phyloP scores from a whole-genome alignment of 2,797 vertebrate species.

The Gobionotothen gibberifrons region DNA sequence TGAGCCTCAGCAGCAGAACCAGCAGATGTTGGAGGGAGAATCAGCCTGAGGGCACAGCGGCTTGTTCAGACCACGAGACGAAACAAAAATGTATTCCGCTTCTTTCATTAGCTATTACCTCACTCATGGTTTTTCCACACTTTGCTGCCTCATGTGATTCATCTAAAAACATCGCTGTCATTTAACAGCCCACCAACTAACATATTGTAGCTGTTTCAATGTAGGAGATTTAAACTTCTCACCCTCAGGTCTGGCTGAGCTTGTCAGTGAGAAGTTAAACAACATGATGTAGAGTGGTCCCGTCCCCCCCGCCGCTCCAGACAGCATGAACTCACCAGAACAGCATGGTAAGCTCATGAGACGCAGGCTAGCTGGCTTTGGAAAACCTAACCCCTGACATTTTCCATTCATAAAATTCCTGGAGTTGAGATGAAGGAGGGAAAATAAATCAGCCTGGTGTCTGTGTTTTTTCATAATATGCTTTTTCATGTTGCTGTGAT shows the following conservation, averaged over 20 bases:
- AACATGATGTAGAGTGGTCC: slow-evolving; percentile 34
- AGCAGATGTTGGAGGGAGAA: slow-evolving; percentile 33
- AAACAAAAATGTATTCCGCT: slow-evolving; percentile 17
- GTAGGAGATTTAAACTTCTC: not conserved
- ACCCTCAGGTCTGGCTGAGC: not conserved
- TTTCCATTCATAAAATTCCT: slow-evolving; percentile 84
- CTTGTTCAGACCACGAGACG: slow-evolving; percentile 9
- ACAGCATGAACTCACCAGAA: slow-evolving; percentile 70
- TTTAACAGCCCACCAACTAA: not conserved
- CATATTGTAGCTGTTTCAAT: not conserved
- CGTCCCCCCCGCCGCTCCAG: slow-evolving; percentile 45
- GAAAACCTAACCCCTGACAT: slow-evolving; percentile 77
- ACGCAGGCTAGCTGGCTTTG: slow-evolving; percentile 68
- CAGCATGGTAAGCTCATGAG: slow-evolving; percentile 71
- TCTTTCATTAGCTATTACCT: slow-evolving; percentile 23
- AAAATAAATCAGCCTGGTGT: slow-evolving; percentile 74
- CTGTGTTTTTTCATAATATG: slow-evolving; percentile 66
- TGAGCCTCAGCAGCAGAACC: slow-evolving; percentile 9
- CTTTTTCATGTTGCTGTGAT: slow-evolving; percentile 63
- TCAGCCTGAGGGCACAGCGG: not conserved
- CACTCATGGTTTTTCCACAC: slow-evolving; percentile 47
- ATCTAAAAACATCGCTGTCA: slow-evolving; percentile 13
- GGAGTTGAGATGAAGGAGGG: slow-evolving; percentile 74
- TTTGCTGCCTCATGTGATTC: slow-evolving; percentile 23
- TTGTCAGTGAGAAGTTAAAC: slow-evolving; percentile 22